These are phyloP conservation scores for Andricus curvator DNA, from an alignment of 2,888 invertebrate species.

Conservation along the genomic window DNA sequence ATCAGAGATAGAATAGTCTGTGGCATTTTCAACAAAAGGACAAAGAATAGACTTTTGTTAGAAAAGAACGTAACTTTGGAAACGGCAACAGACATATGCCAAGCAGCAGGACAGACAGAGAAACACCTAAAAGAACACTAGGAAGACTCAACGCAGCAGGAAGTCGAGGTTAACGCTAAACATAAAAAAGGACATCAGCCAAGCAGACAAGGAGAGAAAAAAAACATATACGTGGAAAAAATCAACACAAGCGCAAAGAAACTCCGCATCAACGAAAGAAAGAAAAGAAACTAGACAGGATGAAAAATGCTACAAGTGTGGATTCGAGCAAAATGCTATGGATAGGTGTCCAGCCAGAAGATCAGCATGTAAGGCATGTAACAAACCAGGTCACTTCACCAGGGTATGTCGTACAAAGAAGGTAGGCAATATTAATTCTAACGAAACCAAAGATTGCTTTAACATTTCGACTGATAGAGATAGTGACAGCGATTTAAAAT, in stretches of 20 bases:
- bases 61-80: too few species aligned
- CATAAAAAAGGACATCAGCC: neutral
- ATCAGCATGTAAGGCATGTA: conserved; percentile 30
- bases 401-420: conserved; percentile 8
- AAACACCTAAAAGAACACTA: conserved; percentile 39
- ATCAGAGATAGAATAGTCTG: conserved; percentile 51
- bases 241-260: neutral
- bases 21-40: conserved; percentile 46
- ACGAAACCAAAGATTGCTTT: neutral
- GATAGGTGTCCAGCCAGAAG: conserved; percentile 31
- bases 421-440: conserved; percentile 20
- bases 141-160: conserved; percentile 9
- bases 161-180: neutral
- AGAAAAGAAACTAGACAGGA: neutral
- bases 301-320: neutral
- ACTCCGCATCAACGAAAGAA: neutral
- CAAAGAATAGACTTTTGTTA: too few species aligned
- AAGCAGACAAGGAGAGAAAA: neutral
- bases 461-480: conserved; percentile 2
- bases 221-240: too few species aligned
- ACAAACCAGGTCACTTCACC: conserved; percentile 31
- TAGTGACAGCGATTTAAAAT: conserved; percentile 4
- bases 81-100: conserved; percentile 46
- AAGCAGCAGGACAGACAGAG: conserved; percentile 50
- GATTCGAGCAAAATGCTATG: neutral